phyloP scores from a whole-genome alignment of 2,113 vertebrate genomes.

The Xiphophorus couchianus region DNA sequence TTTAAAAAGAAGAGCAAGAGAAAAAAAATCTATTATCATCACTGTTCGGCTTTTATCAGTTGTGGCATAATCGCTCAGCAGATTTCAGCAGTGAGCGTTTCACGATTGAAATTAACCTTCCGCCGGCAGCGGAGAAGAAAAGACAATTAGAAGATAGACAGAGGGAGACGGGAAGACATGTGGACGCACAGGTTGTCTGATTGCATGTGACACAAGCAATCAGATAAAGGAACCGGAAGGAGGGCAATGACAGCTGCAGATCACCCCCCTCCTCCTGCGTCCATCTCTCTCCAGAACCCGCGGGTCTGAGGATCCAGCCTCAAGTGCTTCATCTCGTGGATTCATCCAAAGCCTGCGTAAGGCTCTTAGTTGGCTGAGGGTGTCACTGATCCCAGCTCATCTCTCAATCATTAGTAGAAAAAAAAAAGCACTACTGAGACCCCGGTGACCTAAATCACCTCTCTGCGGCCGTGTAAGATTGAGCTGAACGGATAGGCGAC shows the following conservation, averaged over 20 bases:
- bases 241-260: conserved; percentile 34
- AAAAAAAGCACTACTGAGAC: conserved; percentile 31
- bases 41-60: conserved; percentile 25
- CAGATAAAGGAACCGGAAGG: conserved; percentile 39
- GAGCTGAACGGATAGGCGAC: conserved; percentile 1
- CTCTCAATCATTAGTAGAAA: conserved; percentile 61
- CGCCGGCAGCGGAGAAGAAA: conserved; percentile 2
- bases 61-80: conserved; percentile 23
- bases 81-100: conserved; percentile 14
- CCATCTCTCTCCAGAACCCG: conserved; percentile 34
- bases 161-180: conserved; percentile 12
- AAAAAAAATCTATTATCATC: conserved; percentile 37
- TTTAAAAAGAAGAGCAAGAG: neutral
- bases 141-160: neutral
- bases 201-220: conserved; percentile 43
- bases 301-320: conserved; percentile 31
- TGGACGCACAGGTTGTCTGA: conserved; percentile 36
- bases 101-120: conserved; percentile 19
- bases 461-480: conserved; percentile 21
- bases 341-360: conserved; percentile 65
- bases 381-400: conserved; percentile 71
- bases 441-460: conserved; percentile 56
- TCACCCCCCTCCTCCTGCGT: conserved; percentile 30
- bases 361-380: conserved; percentile 56
- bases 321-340: conserved; percentile 40